These are phyloP conservation scores for Ophion costatus DNA, from an alignment of 2,888 invertebrate genomes.

Conservation along the genomic window DNA sequence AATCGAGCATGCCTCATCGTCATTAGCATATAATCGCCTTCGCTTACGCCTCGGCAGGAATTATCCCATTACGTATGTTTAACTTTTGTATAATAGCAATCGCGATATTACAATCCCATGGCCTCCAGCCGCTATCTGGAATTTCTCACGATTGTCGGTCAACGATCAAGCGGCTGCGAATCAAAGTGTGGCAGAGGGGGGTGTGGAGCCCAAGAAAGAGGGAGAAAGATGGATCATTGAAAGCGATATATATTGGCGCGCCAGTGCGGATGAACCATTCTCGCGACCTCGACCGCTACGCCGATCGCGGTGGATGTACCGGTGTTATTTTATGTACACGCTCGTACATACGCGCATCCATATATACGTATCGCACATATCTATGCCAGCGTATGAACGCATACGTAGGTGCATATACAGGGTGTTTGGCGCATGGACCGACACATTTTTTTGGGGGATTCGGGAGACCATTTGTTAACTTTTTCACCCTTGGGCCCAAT, in stretches of 20 bases:
- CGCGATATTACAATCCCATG: conserved; percentile 6
- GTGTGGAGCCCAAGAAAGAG: neutral
- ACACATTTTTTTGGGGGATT: no score
- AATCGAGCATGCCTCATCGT: neutral
- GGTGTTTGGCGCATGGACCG: no score
- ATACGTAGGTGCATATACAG: conserved; percentile 1
- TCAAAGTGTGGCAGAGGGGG: neutral
- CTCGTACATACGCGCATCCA: neutral
- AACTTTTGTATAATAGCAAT: conserved; percentile 19
- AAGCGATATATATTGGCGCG: conserved; percentile 46
- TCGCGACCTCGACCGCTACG: conserved; percentile 62
- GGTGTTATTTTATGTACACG: conserved; percentile 31
- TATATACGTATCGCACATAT: neutral
- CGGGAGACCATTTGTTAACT: no score
- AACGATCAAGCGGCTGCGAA: conserved; percentile 22
- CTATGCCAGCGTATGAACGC: neutral
- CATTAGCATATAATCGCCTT: neutral
- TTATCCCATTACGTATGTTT: neutral
- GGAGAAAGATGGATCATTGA: conserved; percentile 13
- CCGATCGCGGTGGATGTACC: conserved; percentile 45
- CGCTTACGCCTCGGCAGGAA: neutral
- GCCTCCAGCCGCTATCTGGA: conserved; percentile 17
- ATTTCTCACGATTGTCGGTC: conserved; percentile 28
- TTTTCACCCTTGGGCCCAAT: no score
- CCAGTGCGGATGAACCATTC: conserved; percentile 46